Conservation (phyloP, 1,140 invertebrate species). For the Drosophila sulfurigaster region DNA sequence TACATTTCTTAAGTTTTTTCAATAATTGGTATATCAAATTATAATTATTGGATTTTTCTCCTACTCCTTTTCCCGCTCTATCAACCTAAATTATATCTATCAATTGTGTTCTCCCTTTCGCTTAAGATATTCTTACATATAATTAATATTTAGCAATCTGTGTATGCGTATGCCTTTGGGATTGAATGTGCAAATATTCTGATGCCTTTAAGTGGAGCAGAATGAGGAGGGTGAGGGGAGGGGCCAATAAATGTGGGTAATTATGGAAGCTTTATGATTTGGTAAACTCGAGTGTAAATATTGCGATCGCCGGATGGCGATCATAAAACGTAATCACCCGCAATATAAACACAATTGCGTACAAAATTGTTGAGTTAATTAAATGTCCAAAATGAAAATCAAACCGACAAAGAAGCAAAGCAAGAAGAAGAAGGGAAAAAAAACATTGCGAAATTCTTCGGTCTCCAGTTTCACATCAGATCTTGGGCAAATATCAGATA, state of each 20-base stretch:
- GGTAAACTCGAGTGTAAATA: constrained; percentile 69
- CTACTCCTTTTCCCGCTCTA: too few species aligned
- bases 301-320: constrained; percentile 69
- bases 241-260: constrained; percentile 50
- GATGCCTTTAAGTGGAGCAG: constrained; percentile 26
- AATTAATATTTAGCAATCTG: constrained; percentile 14
- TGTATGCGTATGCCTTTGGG: not conserved
- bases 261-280: constrained; percentile 70
- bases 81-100: too few species aligned
- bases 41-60: too few species aligned
- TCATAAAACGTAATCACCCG: constrained; percentile 69
- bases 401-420: constrained; percentile 31
- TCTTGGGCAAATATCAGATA: constrained; percentile 68
- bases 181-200: constrained; percentile 47
- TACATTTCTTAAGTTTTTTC: too few species aligned
- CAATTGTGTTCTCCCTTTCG: too few species aligned
- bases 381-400: constrained; percentile 66
- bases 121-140: constrained; percentile 5
- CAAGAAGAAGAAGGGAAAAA: constrained; percentile 26
- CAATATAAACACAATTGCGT: constrained; percentile 61
- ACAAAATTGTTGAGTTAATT: constrained; percentile 68
- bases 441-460: too few species aligned
- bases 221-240: not conserved
- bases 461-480: constrained; percentile 52
- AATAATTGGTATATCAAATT: too few species aligned